phyloP scores from a whole-genome alignment of 2,113 vertebrate species.

The Vidua macroura region DNA sequence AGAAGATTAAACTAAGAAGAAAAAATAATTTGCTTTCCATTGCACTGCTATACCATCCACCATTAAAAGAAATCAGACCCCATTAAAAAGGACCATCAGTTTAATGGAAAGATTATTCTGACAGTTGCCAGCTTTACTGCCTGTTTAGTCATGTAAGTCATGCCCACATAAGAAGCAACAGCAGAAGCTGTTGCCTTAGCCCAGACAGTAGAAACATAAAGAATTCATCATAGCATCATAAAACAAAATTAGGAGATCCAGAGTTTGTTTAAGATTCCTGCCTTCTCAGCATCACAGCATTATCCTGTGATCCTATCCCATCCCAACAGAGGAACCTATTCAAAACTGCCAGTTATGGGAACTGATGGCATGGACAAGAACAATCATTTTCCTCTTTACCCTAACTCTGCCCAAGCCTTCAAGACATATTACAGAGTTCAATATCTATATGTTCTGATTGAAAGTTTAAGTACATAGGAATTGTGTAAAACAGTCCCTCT shows the following conservation, averaged over 20 bases:
- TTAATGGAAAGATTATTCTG: constrained; percentile 58
- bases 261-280: background rate
- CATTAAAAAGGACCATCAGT: constrained; percentile 35
- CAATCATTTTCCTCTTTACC: background rate
- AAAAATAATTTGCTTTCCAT: constrained; percentile 63
- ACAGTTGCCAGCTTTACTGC: constrained; percentile 14
- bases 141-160: background rate
- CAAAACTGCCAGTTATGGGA: background rate
- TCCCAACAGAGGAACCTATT: background rate
- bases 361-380: background rate
- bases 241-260: background rate
- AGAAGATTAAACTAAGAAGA: constrained; percentile 67
- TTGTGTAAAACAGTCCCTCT: background rate
- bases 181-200: background rate
- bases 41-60: constrained; percentile 38
- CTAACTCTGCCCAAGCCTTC: background rate
- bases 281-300: background rate
- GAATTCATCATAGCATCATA: background rate
- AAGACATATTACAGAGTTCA: background rate
- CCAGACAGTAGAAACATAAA: background rate
- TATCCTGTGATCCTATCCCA: background rate
- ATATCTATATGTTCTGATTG: background rate
- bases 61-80: constrained; percentile 46
- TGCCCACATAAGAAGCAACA: background rate
- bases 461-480: background rate